These are phyloP conservation scores for Drepana falcataria DNA, from an alignment of 2,888 invertebrate genomes.

Conservation along the genomic window DNA sequence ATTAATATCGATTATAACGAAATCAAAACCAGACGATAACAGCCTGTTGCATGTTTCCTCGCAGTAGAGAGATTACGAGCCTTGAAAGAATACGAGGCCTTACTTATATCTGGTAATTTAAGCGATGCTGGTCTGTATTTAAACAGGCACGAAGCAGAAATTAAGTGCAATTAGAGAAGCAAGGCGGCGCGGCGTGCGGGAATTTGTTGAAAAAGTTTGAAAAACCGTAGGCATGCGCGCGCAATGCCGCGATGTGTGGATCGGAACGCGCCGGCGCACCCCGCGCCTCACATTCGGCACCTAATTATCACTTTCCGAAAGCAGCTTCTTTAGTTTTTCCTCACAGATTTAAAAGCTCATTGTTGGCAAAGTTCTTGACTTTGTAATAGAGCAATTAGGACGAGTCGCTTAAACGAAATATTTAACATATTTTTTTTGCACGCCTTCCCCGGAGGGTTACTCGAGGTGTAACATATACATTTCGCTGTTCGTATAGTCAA, in stretches of 20 bases:
- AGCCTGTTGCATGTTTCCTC: conserved; percentile 8
- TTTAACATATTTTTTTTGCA: too few species aligned
- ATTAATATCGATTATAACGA: conserved; percentile 1
- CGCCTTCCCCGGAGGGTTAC: too few species aligned
- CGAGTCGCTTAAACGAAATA: too few species aligned
- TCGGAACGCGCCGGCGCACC: conserved; percentile 40
- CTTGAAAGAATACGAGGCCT: conserved; percentile 10
- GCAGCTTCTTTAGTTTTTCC: conserved; percentile 1
- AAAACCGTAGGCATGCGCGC: conserved; percentile 59
- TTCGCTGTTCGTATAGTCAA: too few species aligned
- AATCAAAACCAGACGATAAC: not conserved
- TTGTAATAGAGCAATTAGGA: not conserved
- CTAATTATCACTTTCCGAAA: not conserved
- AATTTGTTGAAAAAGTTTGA: conserved; percentile 62
- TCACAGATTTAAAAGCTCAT: not conserved
- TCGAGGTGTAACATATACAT: too few species aligned
- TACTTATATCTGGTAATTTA: conserved; percentile 40
- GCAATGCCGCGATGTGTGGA: conserved; percentile 57
- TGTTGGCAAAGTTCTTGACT: not conserved
- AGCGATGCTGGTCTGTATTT: conserved; percentile 52
- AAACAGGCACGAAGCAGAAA: conserved; percentile 68
- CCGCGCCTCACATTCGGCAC: not conserved
- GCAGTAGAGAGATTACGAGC: conserved; percentile 8
- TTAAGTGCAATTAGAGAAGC: conserved; percentile 70
- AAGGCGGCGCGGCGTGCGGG: conserved; percentile 63